Evolutionary conservation across 2,797 vertebrate genomes (phyloP).

Genomic region (Nannoperca obscura): DNA sequence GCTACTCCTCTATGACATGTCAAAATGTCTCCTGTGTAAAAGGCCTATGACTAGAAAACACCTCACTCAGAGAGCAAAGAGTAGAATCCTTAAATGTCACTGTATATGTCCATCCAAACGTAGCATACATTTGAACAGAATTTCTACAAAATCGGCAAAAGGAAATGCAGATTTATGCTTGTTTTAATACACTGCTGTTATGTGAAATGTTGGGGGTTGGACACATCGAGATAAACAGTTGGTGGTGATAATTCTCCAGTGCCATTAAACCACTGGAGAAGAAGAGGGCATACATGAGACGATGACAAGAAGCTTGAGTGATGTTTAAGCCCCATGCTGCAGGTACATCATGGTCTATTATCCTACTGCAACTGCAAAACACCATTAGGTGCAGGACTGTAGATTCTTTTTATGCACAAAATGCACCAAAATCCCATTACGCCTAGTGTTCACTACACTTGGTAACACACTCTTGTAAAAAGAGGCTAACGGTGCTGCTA

Average conservation of each 20-base stretch:
- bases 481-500: not conserved
- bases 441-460: not conserved
- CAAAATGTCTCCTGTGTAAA: not conserved
- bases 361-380: constrained; percentile 19
- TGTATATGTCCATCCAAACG: not conserved
- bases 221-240: not conserved
- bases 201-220: not conserved
- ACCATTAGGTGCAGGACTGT: constrained; percentile 7
- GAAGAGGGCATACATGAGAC: not conserved
- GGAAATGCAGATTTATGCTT: not conserved
- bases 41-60: not conserved
- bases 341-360: not conserved
- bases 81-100: not conserved
- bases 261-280: not conserved
- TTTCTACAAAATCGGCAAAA: not conserved
- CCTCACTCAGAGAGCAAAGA: not conserved
- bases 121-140: not conserved
- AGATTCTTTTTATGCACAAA: not conserved
- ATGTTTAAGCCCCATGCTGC: not conserved
- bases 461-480: not conserved
- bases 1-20: not conserved
- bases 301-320: not conserved
- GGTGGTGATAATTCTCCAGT: not conserved
- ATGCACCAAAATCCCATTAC: constrained; percentile 19
- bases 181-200: not conserved